Evolutionary conservation across 2,113 vertebrate genomes (phyloP), one percentile per base, ranked within the genome.

Genomic region (Clinocottus analis): DNA sequence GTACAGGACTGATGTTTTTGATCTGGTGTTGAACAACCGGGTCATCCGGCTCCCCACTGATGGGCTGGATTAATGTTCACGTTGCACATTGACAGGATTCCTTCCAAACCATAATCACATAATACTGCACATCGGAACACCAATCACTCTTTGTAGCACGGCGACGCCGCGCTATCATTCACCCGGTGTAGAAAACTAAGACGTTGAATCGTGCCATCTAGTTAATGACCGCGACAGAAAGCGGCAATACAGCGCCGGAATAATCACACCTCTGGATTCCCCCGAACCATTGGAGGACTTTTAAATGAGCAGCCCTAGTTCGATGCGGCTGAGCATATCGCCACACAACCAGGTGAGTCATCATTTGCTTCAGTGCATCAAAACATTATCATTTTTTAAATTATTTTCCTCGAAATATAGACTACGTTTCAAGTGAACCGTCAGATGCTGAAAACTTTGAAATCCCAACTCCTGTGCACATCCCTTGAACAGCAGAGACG

Each of bases 271-370:
- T 59, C 39, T 45, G 27, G 63, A 27, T 31, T 53, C 53, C 68
- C 4, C 62, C 0, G 27, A 58, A 25, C 23, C 58, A 68, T 49
- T 58, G 21, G 14, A 0, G 21, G 25, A 11, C 11, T 47, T 72
- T n/a, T 13, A 14, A 64, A 72, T 14, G 41, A 78, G 49, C 69
- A 25, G 58, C 72, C 53, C n/a, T n/a, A 53, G 45, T 78, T 66
- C 39, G 17, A 64, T 39, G 72, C 29, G 55, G 14, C 23, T 60
- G 2, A 51, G 39, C 21, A n/a, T 77, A 63, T 69, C 35, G 61
- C 51, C 55, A 66, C 61, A 70, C 56, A 21, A 74, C 49, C 19
- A 27, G 53, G 9, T 56, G 53, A 76, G 13, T 63, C 59, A 23
- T 77, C 7, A 43, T 70, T 58, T 21, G 9, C 47, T 23, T 56